A percentile compares a stretch with the other conserved stretches of the same genome.
Conservation (phyloP, 2,797 vertebrate species). For the Calcarius lapponicus region DNA sequence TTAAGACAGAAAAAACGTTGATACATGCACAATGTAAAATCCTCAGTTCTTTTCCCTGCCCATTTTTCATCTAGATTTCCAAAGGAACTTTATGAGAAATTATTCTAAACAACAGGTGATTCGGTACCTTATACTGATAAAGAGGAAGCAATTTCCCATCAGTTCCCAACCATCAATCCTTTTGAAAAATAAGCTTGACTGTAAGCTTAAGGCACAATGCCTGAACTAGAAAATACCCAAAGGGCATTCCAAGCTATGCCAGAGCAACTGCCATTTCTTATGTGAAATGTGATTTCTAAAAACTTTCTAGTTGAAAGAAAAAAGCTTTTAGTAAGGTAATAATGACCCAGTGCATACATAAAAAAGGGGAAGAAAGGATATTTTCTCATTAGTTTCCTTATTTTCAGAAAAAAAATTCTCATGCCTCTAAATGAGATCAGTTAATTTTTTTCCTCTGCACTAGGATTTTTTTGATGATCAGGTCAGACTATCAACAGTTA, state of each 20-base stretch:
- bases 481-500: neutral
- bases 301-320: neutral
- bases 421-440: neutral
- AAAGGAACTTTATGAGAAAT: neutral
- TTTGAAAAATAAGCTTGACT: conserved; percentile 15
- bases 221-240: neutral
- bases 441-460: neutral
- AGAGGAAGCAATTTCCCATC: conserved; percentile 10
- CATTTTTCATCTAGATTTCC: neutral
- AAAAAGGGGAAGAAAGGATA: neutral
- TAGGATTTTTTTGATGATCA: neutral
- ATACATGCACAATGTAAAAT: neutral
- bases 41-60: neutral
- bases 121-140: neutral
- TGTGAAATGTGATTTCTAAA: neutral
- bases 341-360: neutral
- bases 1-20: neutral
- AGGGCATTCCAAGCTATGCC: neutral
- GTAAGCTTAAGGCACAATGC: neutral
- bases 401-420: neutral
- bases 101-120: neutral
- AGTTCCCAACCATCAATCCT: neutral
- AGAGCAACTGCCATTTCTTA: neutral
- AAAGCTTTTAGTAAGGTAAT: neutral
- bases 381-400: neutral